Evolutionary conservation across 2,113 vertebrate genomes (phyloP).

Genomic region (Pavo muticus): DNA sequence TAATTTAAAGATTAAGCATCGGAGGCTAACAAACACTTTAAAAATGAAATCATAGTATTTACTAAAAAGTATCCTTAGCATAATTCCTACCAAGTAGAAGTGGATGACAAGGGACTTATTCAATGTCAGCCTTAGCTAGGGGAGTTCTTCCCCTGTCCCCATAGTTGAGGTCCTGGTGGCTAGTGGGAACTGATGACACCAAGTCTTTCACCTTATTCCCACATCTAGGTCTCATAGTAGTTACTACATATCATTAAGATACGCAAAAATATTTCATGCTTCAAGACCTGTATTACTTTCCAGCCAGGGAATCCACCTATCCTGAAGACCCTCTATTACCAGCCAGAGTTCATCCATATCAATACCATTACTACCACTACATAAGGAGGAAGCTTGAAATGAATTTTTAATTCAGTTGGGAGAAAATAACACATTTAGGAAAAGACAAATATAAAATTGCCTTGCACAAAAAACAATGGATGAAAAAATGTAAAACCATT

Average conservation of each 20-base stretch:
- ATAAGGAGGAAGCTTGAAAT: not conserved
- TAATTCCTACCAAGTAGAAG: not conserved
- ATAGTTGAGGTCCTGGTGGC: not conserved
- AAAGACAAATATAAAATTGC: not conserved
- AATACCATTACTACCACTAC: not conserved
- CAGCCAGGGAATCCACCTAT: not conserved
- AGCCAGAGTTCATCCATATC: not conserved
- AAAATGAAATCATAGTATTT: not conserved
- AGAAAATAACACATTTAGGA: not conserved
- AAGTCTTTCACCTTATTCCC: not conserved
- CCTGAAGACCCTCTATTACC: not conserved
- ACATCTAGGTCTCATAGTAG: not conserved
- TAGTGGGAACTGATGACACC: not conserved
- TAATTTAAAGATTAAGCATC: not conserved
- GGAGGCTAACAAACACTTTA: not conserved
- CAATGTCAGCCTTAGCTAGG: not conserved
- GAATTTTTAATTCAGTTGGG: not conserved
- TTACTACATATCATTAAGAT: rapidly evolving
- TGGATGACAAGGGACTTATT: not conserved
- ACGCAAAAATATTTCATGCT: not conserved
- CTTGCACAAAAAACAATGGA: not conserved
- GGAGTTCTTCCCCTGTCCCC: not conserved
- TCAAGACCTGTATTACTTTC: not conserved
- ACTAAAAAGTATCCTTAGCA: not conserved
- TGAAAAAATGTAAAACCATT: not conserved